A percentile compares a stretch with the other conserved stretches of the same genome.
These are phyloP conservation scores for Sebastolobus altivelis DNA, from an alignment of 2,797 vertebrate species.

Conservation along the genomic window DNA sequence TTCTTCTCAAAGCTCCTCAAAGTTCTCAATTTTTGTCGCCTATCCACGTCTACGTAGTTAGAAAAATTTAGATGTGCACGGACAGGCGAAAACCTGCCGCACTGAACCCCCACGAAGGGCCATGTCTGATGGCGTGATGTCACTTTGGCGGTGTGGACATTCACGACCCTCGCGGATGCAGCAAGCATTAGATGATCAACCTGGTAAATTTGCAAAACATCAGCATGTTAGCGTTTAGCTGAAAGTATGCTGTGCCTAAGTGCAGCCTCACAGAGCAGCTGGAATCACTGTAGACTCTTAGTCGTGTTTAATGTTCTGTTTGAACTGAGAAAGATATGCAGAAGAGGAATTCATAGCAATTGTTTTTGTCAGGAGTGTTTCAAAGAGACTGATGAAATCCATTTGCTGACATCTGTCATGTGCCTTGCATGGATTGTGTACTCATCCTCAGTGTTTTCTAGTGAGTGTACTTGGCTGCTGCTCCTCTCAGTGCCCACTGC, in stretches of 20 bases:
- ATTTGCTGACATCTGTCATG: slow-evolving; percentile 34
- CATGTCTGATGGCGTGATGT: no score
- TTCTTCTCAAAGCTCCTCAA: no score
- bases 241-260: no score
- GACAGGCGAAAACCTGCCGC: no score
- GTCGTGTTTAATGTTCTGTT: background rate
- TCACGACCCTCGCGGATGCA: no score
- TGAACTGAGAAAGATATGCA: background rate
- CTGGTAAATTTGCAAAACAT: background rate
- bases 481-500: slow-evolving; percentile 42
- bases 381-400: slow-evolving; percentile 21
- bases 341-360: background rate
- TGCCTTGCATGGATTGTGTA: slow-evolving; percentile 38
- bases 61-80: no score
- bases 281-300: background rate
- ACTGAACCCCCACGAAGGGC: no score
- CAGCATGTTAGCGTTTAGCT: background rate
- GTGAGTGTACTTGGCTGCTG: slow-evolving; percentile 43
- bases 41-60: no score
- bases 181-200: no score
- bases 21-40: no score
- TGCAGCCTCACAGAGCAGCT: background rate
- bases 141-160: no score
- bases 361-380: slow-evolving; percentile 19
- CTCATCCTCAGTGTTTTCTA: slow-evolving; percentile 42